Base-by-base conservation (phyloP, 23 tunicate species). In the Trididemnum miniatum region DNA sequence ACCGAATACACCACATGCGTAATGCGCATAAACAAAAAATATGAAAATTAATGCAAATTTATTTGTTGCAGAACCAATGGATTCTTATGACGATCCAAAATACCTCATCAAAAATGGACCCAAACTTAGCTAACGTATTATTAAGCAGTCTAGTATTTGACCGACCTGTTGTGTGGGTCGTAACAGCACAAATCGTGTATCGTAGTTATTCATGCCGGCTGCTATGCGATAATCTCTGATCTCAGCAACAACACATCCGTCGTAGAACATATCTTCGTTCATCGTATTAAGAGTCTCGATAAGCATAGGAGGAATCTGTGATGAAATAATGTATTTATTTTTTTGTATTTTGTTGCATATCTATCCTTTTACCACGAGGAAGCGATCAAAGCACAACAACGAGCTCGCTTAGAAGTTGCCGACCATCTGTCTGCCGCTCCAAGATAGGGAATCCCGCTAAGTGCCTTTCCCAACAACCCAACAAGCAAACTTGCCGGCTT, bases 221-320 rank as follows among this genome's bases (percentile, higher is more conserved):
- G 98, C 85, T 2, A 93, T 93, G 20, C 93, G 51, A 67, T 88
- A 93, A 57, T 93, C 98, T 35, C 89, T 69, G 18, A 93, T 76
- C 71, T 93, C 98, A 22, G 87, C 85, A 0, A 93, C 37, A 5
- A 93, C 83, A 65, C 89, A 88, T 0, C 98, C 98, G 51, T 51
- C 25, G 25, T 74, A 51, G 57, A 93, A 85, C 77, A 86, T 71
- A 33, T 69, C 51, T 0, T 34, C 65, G 25, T 93, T 51, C 72
- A 40, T 30, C 1, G 66, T 27, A 34, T 78, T 80, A 28, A 93
- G 30, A 20, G 76, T 64, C 20, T 84, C 81, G 2, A 84, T 51
- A 25, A 93, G 65, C 77, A 84, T 24, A 32, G 89, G 94, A 0
- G 98, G 98, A 36, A 93, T 88, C 93, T 88, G 51, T n/a, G 38